Percentiles rank a stretch among this genome's conserved stretches.
Conservation (phyloP, 2,888 invertebrate species). For the Metellina segmentata region DNA sequence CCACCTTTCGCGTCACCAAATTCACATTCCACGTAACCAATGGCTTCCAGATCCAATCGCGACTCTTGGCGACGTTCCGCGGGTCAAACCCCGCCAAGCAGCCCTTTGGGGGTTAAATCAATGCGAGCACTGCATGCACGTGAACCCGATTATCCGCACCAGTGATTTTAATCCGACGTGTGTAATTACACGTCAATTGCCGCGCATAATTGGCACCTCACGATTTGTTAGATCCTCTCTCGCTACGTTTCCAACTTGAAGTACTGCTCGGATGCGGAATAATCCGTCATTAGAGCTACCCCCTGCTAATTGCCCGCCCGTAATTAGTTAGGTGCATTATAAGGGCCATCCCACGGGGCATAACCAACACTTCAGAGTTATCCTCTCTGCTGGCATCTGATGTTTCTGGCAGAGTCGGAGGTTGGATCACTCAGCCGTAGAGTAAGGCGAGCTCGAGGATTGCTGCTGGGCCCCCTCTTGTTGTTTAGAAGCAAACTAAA, state of each 20-base stretch:
- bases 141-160: conserved; percentile 10
- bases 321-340: conserved; percentile 61
- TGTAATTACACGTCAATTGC: conserved; percentile 61
- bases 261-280: conserved; percentile 5
- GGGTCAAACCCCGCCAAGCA: not conserved
- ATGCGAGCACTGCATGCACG: not conserved
- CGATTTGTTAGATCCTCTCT: conserved; percentile 49
- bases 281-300: conserved; percentile 50
- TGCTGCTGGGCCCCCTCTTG: no score
- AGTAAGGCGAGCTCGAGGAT: no score
- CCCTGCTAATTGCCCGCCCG: conserved; percentile 54
- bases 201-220: conserved; percentile 47
- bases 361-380: conserved; percentile 41
- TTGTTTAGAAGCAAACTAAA: no score
- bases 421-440: conserved; percentile 11
- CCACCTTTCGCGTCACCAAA: no score
- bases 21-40: no score
- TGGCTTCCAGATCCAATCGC: not conserved
- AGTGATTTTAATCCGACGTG: conserved; percentile 33
- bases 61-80: not conserved
- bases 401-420: not conserved
- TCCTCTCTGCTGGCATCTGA: not conserved
- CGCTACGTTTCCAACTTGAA: not conserved
- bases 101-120: not conserved
- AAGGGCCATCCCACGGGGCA: conserved; percentile 2